Percentiles rank a stretch among this genome's conserved stretches.
phyloP scores from a whole-genome alignment of 2,888 invertebrate species.

The Dichetophora obliterata region DNA sequence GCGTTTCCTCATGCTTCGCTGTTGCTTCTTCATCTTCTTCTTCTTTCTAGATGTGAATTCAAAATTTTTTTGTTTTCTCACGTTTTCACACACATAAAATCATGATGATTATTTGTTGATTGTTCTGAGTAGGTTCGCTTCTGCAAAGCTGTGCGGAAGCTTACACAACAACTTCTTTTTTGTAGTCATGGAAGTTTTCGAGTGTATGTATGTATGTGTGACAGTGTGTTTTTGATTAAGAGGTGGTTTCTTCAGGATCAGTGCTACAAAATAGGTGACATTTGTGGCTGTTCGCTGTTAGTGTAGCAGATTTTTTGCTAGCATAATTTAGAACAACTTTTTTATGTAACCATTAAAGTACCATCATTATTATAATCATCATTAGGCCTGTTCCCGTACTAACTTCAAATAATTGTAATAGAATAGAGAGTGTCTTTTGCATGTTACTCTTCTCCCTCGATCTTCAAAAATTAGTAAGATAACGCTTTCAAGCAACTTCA shows the following conservation, averaged over 20 bases:
- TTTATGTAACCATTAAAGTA: too few relatives aligned
- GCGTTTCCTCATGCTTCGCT: background rate
- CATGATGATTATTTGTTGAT: background rate
- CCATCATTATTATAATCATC: too few relatives aligned
- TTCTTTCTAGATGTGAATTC: background rate
- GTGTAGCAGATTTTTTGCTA: background rate
- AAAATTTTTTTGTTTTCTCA: background rate
- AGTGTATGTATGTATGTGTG: background rate
- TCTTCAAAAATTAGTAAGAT: too few relatives aligned
- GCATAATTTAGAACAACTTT: too few relatives aligned
- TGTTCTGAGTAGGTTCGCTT: background rate
- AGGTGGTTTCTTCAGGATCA: background rate
- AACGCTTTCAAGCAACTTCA: too few relatives aligned
- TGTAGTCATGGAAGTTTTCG: too few relatives aligned
- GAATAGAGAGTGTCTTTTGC: too few relatives aligned
- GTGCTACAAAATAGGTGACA: background rate
- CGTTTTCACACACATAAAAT: slow-evolving; percentile 7
- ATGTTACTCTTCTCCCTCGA: too few relatives aligned
- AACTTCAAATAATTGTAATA: too few relatives aligned
- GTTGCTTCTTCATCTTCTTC: background rate
- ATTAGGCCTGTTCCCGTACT: too few relatives aligned
- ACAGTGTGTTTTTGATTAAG: background rate
- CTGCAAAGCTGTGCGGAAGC: background rate
- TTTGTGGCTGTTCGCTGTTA: background rate
- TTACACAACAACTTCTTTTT: background rate